Base-by-base conservation (phyloP, 2,797 vertebrate species). In the Thalassophryne amazonica region DNA sequence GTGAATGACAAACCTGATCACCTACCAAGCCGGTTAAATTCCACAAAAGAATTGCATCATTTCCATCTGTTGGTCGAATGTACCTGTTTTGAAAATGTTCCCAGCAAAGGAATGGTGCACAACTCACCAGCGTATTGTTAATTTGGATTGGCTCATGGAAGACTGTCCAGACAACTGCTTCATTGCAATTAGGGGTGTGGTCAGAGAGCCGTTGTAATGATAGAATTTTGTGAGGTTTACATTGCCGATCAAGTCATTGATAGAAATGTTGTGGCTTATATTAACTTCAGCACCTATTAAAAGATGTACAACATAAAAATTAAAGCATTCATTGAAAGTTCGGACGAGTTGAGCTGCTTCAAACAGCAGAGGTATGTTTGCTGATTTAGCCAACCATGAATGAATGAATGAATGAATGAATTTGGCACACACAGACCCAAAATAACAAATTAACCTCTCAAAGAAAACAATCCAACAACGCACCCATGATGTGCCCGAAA, bases 201-300 rank as follows among this genome's bases (percentile, higher is more conserved):
- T 90, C 61, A 89, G 60, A 5, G 86, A 89, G 35, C 88, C 89
- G 36, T 20, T 51, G 74, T 89, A 89, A 2, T 76, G 61, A 18
- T 80, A 89, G 53, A 77, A 89, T 46, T 80, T 88, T 9, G 61
- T 75, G 4, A 51, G 55, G 58, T 83, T 16, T 7, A 88, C 81
- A 0, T 48, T 5, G 31, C 54, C 66, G 20, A 89, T 65, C 29
- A 90, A 63, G 18, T 86, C 81, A 10, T 41, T 2, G 3, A 90
- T 61, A 6, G 85, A 86, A 33, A 89, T 42, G 12, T 0, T 18
- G 0, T 54, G 1, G 0, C 8, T 50, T 3, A 81, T n/a, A 1
- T 4, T 0, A 7, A 63, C 30, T 1, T 2, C 12, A 1, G 13
- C 5, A 5, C 2, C 73, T 81, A 36, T 18, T 14, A 27, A 45